phyloP scores from a whole-genome alignment of 2,113 vertebrate genomes.

The Coracopsis vasa region DNA sequence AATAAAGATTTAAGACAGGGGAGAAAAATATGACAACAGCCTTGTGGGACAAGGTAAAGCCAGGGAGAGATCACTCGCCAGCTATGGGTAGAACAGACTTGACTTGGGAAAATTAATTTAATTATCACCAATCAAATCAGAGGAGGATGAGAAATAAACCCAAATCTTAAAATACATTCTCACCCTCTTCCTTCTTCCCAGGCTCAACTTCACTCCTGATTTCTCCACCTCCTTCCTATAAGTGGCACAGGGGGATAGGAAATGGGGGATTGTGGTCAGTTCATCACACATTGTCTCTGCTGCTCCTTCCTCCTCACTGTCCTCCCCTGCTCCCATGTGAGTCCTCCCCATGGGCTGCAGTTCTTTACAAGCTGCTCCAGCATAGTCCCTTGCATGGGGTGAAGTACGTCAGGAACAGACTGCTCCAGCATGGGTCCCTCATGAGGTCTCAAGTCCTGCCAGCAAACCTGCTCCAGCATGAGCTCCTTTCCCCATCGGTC shows the following conservation, averaged over 20 bases:
- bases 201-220: not conserved
- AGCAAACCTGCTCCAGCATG: not conserved
- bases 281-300: not conserved
- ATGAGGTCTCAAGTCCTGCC: not conserved
- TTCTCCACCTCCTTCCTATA: not conserved
- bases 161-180: not conserved
- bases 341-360: not conserved
- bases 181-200: not conserved
- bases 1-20: not conserved
- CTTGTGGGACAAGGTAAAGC: not conserved
- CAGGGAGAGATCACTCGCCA: not conserved
- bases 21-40: rapidly evolving
- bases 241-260: rapidly evolving
- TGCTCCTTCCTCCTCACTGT: not conserved
- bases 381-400: not conserved
- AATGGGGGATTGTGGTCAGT: not conserved
- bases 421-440: not conserved
- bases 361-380: not conserved
- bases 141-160: not conserved
- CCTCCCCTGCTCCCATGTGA: not conserved
- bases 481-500: not conserved
- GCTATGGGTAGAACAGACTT: not conserved
- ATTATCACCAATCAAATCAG: not conserved
- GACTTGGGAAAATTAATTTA: not conserved
- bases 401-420: not conserved